Evolutionary conservation across 1,140 invertebrate species (phyloP).

Genomic region (Euwallacea fornicatus): DNA sequence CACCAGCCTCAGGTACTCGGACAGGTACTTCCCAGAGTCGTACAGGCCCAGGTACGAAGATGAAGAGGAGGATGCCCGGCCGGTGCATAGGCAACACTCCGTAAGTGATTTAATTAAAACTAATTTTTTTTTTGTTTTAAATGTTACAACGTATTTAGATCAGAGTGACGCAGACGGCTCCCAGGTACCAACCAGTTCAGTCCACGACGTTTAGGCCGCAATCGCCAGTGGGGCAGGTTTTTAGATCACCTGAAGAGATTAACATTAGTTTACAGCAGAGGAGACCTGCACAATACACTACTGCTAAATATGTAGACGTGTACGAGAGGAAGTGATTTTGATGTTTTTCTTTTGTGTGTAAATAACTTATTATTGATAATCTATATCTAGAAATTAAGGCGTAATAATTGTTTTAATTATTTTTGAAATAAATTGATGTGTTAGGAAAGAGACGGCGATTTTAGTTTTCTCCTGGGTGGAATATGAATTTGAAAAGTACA

Average conservation of each 20-base stretch:
- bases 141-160: conserved; percentile 43
- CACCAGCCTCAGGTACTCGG: conserved; percentile 80
- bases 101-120: conserved; percentile 38
- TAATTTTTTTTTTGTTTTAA: neutral
- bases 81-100: conserved; percentile 51
- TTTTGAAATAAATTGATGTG: too few relatives aligned
- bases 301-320: conserved; percentile 41
- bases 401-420: too few relatives aligned
- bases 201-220: conserved; percentile 49
- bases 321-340: conserved; percentile 22
- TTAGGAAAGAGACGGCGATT: too few relatives aligned
- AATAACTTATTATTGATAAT: conserved; percentile 11
- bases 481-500: too few relatives aligned
- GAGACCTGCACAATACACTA: conserved; percentile 56
- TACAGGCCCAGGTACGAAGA: conserved; percentile 71
- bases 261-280: conserved; percentile 81
- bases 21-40: conserved; percentile 77
- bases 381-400: neutral
- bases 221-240: conserved; percentile 64
- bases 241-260: conserved; percentile 80
- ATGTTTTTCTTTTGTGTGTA: neutral
- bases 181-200: conserved; percentile 30
- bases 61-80: conserved; percentile 55
- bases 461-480: too few relatives aligned
- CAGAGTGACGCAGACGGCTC: conserved; percentile 45